Percentiles rank a stretch among this genome's conserved stretches.
Evolutionary conservation across 2,797 vertebrate species (phyloP).

Genomic region (Bucorvus abyssinicus): DNA sequence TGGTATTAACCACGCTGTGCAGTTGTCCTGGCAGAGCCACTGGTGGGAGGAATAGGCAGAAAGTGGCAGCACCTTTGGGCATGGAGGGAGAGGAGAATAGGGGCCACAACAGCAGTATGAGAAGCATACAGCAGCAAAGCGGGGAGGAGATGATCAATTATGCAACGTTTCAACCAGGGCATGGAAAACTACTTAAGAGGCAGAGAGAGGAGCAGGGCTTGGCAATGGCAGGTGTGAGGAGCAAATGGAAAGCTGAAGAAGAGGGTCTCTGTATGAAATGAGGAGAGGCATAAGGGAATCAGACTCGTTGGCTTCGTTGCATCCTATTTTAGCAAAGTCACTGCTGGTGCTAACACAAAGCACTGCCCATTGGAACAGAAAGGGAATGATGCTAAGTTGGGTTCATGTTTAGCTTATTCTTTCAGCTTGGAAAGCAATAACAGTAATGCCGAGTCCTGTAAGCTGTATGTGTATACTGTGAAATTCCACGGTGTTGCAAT

Average conservation of each 20-base stretch:
- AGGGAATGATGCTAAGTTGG: not conserved
- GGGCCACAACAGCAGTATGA: not conserved
- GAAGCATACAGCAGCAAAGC: not conserved
- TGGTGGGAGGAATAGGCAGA: not conserved
- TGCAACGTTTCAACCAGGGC: not conserved
- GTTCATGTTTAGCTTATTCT: not conserved
- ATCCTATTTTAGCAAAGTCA: not conserved
- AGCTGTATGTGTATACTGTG: not conserved
- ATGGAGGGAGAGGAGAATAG: not conserved
- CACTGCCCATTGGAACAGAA: not conserved
- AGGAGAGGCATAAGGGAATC: not conserved
- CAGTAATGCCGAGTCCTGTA: not conserved
- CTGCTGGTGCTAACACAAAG: not conserved
- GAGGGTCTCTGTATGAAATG: not conserved
- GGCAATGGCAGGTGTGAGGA: not conserved
- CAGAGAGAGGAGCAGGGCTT: not conserved
- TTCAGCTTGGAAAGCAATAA: not conserved
- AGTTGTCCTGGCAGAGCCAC: not conserved
- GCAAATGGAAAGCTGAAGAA: not conserved
- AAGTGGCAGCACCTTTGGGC: not conserved
- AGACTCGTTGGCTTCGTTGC: rapidly evolving
- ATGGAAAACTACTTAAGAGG: not conserved
- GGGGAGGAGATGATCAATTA: not conserved
- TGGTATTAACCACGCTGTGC: not conserved
- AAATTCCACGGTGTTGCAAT: not conserved